Evolutionary conservation across 2,113 vertebrate genomes (phyloP), one percentile per base, ranked within the genome.

Genomic region (Podilymbus podiceps): DNA sequence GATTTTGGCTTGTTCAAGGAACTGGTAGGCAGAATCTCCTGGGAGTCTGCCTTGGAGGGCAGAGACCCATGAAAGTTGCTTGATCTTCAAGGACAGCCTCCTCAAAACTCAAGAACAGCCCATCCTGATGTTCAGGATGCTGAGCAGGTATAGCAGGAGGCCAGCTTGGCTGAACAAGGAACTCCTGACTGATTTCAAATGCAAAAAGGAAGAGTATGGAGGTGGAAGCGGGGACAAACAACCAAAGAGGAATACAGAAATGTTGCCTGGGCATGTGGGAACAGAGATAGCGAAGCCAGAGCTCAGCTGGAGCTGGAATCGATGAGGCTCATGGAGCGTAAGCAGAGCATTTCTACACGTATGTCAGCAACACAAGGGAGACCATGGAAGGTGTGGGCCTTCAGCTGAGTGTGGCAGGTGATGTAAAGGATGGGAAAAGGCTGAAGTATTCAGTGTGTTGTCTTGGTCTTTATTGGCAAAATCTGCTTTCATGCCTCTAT

Each of bases 71-170:
- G 78, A 27, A 88, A 89, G 49, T 38, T 82, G 44, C 93, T 95
- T 96, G 81, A 95, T 97, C 85, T 96, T 96, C 77, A 89, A 89
- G 94, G 86, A 74, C 91, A 95, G n/a, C n/a, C 60, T 93, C 86
- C 92, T 95, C 91, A 94, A 95, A 96, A 84, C 93, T 63, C 67
- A 55, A 62, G 87, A 94, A 97, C 66, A 62, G 90, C 66, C 92
- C 88, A 77, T 95, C 90, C 93, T 95, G 94, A 95, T 92, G 94
- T 95, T 80, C 94, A 95, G 94, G 95, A 91, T 88, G 89, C 87
- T 85, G 91, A 96, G 93, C 96, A 97, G 96, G 95, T 96, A 93
- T 49, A 95, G 85, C 95, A 97, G 71, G 93, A 92, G 96, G 78
- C 89, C 94, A 91, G 44, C 30, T 6, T 49, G 62, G 46, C 87